Evolutionary conservation across 2,113 vertebrate species (phyloP), one percentile per base, ranked within the genome.

Genomic region (Ciconia stormi): DNA sequence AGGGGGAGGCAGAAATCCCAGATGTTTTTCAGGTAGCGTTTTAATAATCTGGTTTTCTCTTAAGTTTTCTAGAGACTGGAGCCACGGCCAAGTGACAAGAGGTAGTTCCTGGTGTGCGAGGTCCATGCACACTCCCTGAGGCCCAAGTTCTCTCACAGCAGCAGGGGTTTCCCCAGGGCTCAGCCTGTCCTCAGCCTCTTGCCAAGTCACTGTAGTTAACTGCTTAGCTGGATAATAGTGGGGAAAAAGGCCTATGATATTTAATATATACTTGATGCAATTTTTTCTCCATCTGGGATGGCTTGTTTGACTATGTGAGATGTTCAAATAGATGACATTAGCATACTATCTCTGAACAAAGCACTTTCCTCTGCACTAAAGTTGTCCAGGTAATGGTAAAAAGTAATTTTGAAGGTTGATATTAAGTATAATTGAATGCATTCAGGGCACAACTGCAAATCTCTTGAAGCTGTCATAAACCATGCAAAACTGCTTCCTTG

Each of bases 381-480:
- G 67, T 70, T 97, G 73, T 91, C 71, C 22, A 27, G 78, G 62
- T 96, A 96, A 94, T 53, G 78, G 50, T 63, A 95, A 96, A 96
- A 98, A 95, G 84, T 97, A 91, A 97, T 97, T 96, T 80, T 93
- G 69, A 96, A 97, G 91, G 96, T 83, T 96, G 90, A 94, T 97
- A 94, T 93, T 97, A 95, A 92, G 56, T 95, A 53, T 95, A 97
- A 98, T 97, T 98, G 90, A 92, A 98, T 77, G 65, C 92, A 97
- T 97, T 98, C 97, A 95, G 69, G 91, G 85, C 52, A 93, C 61
- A 97, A 86, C 89, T 92, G 72, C 84, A 96, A 97, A 97, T 97
- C 92, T 96, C 93, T 96, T 91, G 53, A 96, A 97, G 82, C 86
- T 92, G 91, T 91, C 95, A 95, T 95, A 96, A 98, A 97, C 86